Conservation (phyloP, 2,888 invertebrate species). For the Eupithecia dodoneata region DNA sequence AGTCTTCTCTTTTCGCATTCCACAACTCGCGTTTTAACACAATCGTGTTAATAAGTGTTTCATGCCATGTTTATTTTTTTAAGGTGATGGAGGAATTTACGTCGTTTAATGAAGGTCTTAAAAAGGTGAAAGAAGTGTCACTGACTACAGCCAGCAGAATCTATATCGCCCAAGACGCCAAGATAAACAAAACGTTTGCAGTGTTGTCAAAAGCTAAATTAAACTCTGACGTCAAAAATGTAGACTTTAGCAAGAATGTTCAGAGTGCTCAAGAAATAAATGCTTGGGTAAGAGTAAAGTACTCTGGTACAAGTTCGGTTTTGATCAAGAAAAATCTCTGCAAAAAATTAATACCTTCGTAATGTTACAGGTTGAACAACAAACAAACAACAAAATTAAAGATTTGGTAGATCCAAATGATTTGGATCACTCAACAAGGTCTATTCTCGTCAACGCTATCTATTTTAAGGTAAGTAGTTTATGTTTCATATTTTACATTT, state of each 20-base stretch:
- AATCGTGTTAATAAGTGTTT: neutral
- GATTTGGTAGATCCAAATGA: conserved; percentile 84
- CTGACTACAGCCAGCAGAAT: conserved; percentile 88
- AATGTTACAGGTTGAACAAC: conserved; percentile 67
- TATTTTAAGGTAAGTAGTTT: conserved; percentile 88
- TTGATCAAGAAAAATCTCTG: neutral
- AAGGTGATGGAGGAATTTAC: conserved; percentile 66
- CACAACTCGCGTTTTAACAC: neutral
- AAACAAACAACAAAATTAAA: conserved; percentile 74
- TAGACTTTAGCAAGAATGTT: conserved; percentile 83
- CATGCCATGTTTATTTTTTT: conserved; percentile 32
- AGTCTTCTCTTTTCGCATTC: neutral
- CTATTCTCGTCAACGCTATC: conserved; percentile 92
- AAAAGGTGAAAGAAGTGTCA: conserved; percentile 75
- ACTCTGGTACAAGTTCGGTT: neutral
- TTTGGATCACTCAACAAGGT: conserved; percentile 80
- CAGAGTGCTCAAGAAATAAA: conserved; percentile 87
- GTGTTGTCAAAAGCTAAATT: conserved; percentile 83
- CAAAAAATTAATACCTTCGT: neutral
- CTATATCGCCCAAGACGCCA: conserved; percentile 81
- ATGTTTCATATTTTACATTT: neutral
- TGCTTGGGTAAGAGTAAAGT: conserved; percentile 77
- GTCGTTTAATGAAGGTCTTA: conserved; percentile 50
- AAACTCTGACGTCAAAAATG: conserved; percentile 83
- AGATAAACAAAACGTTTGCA: conserved; percentile 82